Evolutionary conservation across 2,113 vertebrate species (phyloP).

Genomic region (Aepyceros melampus): DNA sequence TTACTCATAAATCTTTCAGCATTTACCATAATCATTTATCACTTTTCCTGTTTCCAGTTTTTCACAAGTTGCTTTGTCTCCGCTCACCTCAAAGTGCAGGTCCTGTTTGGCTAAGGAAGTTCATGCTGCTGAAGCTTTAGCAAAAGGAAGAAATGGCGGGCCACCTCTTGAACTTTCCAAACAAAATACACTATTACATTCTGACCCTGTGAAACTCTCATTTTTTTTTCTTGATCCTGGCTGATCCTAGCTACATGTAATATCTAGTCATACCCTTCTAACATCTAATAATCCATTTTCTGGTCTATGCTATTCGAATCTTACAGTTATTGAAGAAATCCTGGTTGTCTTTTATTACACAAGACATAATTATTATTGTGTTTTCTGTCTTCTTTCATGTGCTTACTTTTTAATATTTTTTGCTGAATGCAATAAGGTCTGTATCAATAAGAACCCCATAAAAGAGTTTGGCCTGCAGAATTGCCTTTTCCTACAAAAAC

Average conservation of each 20-base stretch:
- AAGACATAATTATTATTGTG: constrained; percentile 69
- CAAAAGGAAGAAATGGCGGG: constrained; percentile 91
- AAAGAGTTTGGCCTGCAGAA: constrained; percentile 73
- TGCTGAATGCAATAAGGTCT: constrained; percentile 75
- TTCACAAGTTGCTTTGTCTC: constrained; percentile 88
- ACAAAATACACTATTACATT: constrained; percentile 69
- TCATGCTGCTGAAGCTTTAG: constrained; percentile 84
- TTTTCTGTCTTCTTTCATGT: constrained; percentile 70
- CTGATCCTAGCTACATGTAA: constrained; percentile 70
- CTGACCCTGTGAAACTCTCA: constrained; percentile 74
- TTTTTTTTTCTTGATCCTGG: constrained; percentile 77
- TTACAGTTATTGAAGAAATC: constrained; percentile 73
- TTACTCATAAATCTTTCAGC: constrained; percentile 90
- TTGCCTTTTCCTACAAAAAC: constrained; percentile 69
- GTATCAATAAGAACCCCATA: constrained; percentile 71
- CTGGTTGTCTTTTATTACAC: constrained; percentile 74
- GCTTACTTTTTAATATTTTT: constrained; percentile 75
- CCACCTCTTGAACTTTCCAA: constrained; percentile 92
- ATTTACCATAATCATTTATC: constrained; percentile 86
- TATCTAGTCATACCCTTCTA: constrained; percentile 72
- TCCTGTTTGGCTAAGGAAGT: constrained; percentile 94
- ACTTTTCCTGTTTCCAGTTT: constrained; percentile 93
- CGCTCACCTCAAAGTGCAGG: constrained; percentile 84
- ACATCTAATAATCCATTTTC: constrained; percentile 74
- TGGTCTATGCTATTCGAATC: constrained; percentile 69